Conservation (phyloP, 2,888 invertebrate species). For the Pammene fasciana region DNA sequence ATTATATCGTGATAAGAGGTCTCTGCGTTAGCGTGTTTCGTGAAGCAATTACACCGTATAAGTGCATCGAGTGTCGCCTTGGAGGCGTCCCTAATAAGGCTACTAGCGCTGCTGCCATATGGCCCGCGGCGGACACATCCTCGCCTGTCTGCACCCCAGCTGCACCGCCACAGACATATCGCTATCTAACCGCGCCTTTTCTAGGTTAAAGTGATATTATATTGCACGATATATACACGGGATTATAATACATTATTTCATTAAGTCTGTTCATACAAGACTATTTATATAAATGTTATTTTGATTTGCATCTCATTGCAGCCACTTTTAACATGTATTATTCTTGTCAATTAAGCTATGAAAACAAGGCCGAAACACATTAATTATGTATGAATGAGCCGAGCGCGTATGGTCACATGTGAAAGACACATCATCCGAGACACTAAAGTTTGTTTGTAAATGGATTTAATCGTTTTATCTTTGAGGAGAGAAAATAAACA, state of each 20-base stretch:
- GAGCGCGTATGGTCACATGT: constrained; percentile 50
- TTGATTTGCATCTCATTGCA: neutral
- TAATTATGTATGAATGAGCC: constrained; percentile 49
- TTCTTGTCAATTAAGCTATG: constrained; percentile 42
- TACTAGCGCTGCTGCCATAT: constrained; percentile 75
- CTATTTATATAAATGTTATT: constrained; percentile 7
- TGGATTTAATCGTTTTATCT: constrained; percentile 55
- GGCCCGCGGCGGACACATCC: constrained; percentile 75
- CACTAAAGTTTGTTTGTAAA: constrained; percentile 57
- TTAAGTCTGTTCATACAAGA: neutral
- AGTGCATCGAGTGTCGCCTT: constrained; percentile 83
- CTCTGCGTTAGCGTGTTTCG: constrained; percentile 63
- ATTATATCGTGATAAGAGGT: constrained; percentile 60
- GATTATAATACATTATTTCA: constrained; percentile 19
- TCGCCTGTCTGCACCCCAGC: constrained; percentile 62
- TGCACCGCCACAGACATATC: constrained; percentile 57
- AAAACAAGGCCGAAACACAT: constrained; percentile 46
- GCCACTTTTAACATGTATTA: constrained; percentile 37
- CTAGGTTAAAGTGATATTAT: constrained; percentile 50
- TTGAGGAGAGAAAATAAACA: constrained; percentile 34
- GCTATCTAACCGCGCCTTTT: constrained; percentile 55
- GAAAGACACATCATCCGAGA: constrained; percentile 49
- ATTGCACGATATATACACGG: constrained; percentile 16
- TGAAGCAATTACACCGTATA: constrained; percentile 80
- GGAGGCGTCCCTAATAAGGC: constrained; percentile 78